These are phyloP conservation scores for Adelges cooleyi DNA, from an alignment of 1,140 invertebrate species.

Conservation along the genomic window DNA sequence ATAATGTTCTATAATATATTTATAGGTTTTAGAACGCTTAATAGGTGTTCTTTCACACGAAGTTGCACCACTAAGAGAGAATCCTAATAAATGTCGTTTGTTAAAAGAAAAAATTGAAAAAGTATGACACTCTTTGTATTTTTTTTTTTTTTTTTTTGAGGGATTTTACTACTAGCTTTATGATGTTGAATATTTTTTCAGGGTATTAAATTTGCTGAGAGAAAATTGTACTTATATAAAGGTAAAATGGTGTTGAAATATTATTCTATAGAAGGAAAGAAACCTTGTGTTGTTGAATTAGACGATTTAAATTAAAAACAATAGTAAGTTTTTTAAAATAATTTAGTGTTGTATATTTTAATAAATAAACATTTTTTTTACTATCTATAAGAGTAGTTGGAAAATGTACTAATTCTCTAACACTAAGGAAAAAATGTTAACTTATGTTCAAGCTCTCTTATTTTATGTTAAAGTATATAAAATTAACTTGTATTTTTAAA, in stretches of 20 bases:
- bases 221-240: constrained; percentile 11
- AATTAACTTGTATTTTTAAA: no score
- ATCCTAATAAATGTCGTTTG: not conserved
- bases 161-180: no score
- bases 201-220: constrained; percentile 15
- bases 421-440: no score
- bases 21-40: constrained; percentile 9
- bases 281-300: not conserved
- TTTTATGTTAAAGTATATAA: no score
- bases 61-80: not conserved
- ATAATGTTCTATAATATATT: not conserved
- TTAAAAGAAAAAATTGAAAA: constrained; percentile 28
- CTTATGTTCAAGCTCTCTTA: no score
- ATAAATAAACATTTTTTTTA: no score
- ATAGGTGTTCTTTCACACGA: constrained; percentile 6
- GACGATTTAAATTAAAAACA: no score
- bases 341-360: no score
- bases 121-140: not conserved
- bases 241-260: constrained; percentile 2
- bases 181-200: not conserved
- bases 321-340: no score
- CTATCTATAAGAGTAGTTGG: no score
- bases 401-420: no score
- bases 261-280: not conserved
- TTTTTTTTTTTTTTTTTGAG: no score